Base-by-base conservation (phyloP, 1,140 invertebrate genomes). In the Diploscapter pachys region DNA sequence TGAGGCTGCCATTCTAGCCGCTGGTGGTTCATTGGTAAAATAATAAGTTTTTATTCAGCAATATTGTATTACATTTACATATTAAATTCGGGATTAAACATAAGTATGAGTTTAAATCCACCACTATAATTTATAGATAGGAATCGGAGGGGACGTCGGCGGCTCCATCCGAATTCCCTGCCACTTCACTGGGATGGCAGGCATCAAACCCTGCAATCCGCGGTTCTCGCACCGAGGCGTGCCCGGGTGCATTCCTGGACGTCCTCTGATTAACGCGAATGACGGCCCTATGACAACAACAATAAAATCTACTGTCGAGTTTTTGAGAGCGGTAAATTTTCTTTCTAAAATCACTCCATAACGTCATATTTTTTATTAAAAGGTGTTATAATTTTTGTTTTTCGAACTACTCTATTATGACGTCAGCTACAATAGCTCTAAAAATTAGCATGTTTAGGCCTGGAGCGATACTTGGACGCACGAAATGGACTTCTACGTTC, bases 101-200 rank as follows among this genome's bases (percentile, higher is more conserved):
- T 31, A 31, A 31, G 31, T 31, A 31, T 31, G 31, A 31, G 31
- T 31, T 31, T 31, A 31, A 31, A 31, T 31, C 31, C 31, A 31
- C 31, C 31, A 31, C 31, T 31, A 31, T 31, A 31, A 31, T 31
- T 31, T 31, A 31, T 31, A 31, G 31, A 31, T 31, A 31, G 86
- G 86, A 52, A 80, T 86, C 67, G 86, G 86, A 8, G 81, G 74
- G 53, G 86, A 87, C 70, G 82, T 87, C 64, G 86, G 85, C 9
- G 86, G 86, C 54, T 85, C 84, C 55, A 77, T 86, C 5, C 76
- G 86, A 53, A 86, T 86, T 48, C 86, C 86, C 6, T 73, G 79
- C 52, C 68, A 77, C 63, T 81, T 86, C 74, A 86, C 62, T 5
- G 78, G 78, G 53, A 79, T 57, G 11, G 77, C 77, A 11, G 77